Evolutionary conservation across 2,113 vertebrate species (phyloP), one percentile per base, ranked within the genome.

Genomic region (Edolisoma coerulescens): DNA sequence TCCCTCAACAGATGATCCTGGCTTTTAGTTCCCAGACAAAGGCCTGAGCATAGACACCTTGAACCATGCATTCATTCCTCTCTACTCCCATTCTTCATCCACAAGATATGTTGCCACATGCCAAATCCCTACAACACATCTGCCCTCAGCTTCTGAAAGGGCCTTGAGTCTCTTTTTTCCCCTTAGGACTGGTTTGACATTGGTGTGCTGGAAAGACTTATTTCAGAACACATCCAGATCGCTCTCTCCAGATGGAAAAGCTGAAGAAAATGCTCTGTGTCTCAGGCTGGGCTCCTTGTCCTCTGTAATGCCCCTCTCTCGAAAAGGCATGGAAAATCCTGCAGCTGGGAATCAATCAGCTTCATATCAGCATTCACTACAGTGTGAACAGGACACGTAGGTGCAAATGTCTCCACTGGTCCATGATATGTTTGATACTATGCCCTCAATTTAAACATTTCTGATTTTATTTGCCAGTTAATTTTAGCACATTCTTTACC

Each of bases 401-500:
- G 75, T 84, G 61, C 80, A 65, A 89, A 90, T 7, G 5, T 76
- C 95, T 96, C 91, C 95, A 96, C 37, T 77, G 76, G 69, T 84
- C 73, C 74, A 47, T 85, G 45, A 11, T 39, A 21, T 30, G 56
- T 37, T 63, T 73, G 57, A 57, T 20, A 61, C 53, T 90, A 90
- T 3, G 7, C 2, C 19, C 42, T 65, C 79, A 61, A 82, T 73
- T 87, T 37, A 67, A 87, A 85, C 44, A 82, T 53, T 41, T 47
- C 49, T 81, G 67, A 12, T 90, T 24, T 98, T 92, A 99, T 94
- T 98, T 98, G 28, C 96, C 95, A 5, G 97, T 91, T 63, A 99
- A 97, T 63, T 98, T 98, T 52, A 99, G 97, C 56, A 99, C 98
- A 35, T 97, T 94, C 73, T 67, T 92, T 21, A 99, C 98, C 99